Percentiles rank a stretch among this genome's conserved stretches.
These are phyloP conservation scores for Psittacus erithacus DNA, from an alignment of 2,113 vertebrate genomes.

Conservation along the genomic window DNA sequence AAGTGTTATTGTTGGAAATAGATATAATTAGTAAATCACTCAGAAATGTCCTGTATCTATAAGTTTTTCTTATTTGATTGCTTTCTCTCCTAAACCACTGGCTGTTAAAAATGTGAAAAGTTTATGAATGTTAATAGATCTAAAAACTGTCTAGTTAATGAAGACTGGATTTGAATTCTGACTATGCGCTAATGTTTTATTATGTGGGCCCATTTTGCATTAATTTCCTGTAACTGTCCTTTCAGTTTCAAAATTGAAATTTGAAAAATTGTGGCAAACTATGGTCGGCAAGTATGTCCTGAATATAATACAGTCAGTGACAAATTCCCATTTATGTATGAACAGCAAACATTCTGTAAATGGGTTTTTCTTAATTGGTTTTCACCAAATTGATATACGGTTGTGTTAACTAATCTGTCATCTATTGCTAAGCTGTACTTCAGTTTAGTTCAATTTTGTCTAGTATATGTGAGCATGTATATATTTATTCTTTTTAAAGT, in stretches of 20 bases:
- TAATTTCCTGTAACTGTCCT: conserved; percentile 25
- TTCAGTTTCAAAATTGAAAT: conserved; percentile 25
- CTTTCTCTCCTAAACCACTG: not conserved
- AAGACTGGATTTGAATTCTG: not conserved
- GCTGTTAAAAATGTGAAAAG: not conserved
- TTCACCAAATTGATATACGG: not conserved
- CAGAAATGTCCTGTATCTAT: not conserved
- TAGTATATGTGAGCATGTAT: not conserved
- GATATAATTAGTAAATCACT: not conserved
- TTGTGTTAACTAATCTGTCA: not conserved
- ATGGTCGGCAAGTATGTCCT: not conserved
- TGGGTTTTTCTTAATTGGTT: not conserved
- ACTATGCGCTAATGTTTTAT: not conserved
- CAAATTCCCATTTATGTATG: not conserved
- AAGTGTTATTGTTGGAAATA: not conserved
- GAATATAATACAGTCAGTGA: not conserved
- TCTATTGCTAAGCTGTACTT: not conserved
- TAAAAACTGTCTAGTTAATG: not conserved
- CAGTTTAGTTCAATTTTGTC: not conserved
- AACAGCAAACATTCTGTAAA: conserved; percentile 2
- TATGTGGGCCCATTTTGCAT: not conserved
- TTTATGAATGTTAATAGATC: not conserved
- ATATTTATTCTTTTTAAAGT: conserved; percentile 2
- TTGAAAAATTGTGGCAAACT: conserved; percentile 8
- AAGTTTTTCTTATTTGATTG: not conserved